Conservation (phyloP, 1,140 invertebrate genomes). For the Apis mellifera region DNA sequence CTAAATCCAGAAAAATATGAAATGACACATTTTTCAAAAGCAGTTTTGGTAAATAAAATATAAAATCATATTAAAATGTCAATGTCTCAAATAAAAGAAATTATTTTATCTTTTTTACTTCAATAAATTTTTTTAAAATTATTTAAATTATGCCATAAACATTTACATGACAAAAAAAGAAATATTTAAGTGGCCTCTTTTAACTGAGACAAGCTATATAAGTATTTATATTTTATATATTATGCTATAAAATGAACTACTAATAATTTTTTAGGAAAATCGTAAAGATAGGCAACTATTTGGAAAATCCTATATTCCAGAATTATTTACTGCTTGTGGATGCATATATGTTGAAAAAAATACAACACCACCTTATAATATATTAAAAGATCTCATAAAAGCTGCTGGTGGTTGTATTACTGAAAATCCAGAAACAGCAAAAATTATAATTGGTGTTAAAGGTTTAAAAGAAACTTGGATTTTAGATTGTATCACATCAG, state of each 20-base stretch:
- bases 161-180: no score
- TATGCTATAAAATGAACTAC: background rate
- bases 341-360: conserved; percentile 70
- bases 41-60: conserved; percentile 69
- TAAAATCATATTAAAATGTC: background rate
- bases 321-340: conserved; percentile 77
- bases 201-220: no score
- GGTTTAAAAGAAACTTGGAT: conserved; percentile 76
- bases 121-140: no score
- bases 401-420: conserved; percentile 75
- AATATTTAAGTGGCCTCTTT: no score
- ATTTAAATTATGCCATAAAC: no score
- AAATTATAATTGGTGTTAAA: conserved; percentile 70
- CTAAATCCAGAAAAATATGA: conserved; percentile 74
- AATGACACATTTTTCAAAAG: conserved; percentile 77
- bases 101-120: no score
- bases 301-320: conserved; percentile 73
- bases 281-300: conserved; percentile 76
- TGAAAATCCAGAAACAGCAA: conserved; percentile 67
- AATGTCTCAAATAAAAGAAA: no score
- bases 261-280: conserved; percentile 71
- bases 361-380: conserved; percentile 66
- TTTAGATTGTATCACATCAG: conserved; percentile 78
- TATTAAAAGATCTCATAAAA: conserved; percentile 77
- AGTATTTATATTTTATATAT: background rate